Percentiles rank a stretch among this genome's conserved stretches.
Evolutionary conservation across 2,113 vertebrate species (phyloP).

Genomic region (Corythaixoides concolor): DNA sequence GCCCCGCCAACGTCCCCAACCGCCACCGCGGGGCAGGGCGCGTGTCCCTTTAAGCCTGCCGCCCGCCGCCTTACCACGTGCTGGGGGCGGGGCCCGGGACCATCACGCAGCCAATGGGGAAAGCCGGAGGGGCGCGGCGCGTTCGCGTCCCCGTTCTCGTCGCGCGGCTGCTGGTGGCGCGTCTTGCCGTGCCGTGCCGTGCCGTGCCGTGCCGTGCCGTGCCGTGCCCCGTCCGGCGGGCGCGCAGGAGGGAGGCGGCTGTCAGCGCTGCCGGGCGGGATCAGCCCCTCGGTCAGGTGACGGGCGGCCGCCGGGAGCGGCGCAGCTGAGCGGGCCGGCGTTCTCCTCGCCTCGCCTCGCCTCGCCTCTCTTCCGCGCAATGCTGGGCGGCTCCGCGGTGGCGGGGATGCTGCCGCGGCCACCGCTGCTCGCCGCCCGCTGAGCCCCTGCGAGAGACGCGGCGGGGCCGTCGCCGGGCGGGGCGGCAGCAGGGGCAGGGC

Average conservation of each 20-base stretch:
- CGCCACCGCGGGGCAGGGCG: not conserved
- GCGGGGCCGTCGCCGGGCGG: not conserved
- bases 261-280: not conserved
- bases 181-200: not conserved
- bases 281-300: constrained; percentile 4
- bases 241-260: not conserved
- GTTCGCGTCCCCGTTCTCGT: not conserved
- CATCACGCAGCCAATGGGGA: not conserved
- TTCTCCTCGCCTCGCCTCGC: not conserved
- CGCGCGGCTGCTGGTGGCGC: not conserved
- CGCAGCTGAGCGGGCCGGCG: not conserved
- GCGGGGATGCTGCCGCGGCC: constrained; percentile 6
- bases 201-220: not conserved
- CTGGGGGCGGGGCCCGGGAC: not conserved
- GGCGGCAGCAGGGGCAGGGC: not conserved
- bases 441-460: not conserved
- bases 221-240: not conserved
- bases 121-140: constrained; percentile 4
- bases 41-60: not conserved
- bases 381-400: constrained; percentile 1
- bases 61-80: not conserved
- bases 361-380: not conserved
- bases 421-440: constrained; percentile 1
- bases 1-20: not conserved
- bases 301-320: not conserved